These are phyloP conservation scores for Thereva unica DNA, from an alignment of 2,888 invertebrate genomes.

Conservation along the genomic window DNA sequence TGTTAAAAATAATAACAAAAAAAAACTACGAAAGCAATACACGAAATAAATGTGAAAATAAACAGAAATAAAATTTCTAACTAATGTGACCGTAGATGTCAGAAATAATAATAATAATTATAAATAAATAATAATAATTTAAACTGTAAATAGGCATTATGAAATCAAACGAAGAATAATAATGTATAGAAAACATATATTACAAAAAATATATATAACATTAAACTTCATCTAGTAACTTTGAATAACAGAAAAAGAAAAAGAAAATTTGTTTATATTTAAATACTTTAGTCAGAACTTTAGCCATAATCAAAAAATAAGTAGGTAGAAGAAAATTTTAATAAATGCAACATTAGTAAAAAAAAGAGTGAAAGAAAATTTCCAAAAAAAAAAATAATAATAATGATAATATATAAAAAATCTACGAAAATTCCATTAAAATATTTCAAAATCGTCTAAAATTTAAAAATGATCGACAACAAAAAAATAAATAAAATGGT, in stretches of 20 bases:
- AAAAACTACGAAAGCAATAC: constrained; percentile 24
- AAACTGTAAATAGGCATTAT: too few relatives aligned
- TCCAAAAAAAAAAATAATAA: not conserved
- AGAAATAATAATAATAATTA: constrained; percentile 14
- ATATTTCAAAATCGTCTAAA: too few relatives aligned
- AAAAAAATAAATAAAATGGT: too few relatives aligned
- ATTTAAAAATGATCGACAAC: too few relatives aligned
- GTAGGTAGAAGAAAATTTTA: constrained; percentile 33
- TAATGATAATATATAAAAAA: too few relatives aligned
- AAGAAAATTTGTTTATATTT: too few relatives aligned
- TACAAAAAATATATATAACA: too few relatives aligned
- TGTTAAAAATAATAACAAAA: constrained; percentile 6
- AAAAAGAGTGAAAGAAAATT: constrained; percentile 14
- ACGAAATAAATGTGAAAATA: constrained; percentile 3
- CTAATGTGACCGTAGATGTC: constrained; percentile 1
- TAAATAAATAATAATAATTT: not conserved
- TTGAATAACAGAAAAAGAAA: too few relatives aligned
- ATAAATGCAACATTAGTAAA: constrained; percentile 9
- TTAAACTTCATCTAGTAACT: too few relatives aligned
- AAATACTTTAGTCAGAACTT: not conserved
- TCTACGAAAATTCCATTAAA: too few relatives aligned
- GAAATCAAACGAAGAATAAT: too few relatives aligned
- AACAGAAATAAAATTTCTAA: not conserved
- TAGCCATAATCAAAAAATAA: constrained; percentile 12
- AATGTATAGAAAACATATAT: too few relatives aligned